phyloP scores from a whole-genome alignment of 2,797 vertebrate genomes.

The Pseudochromis fuscus region DNA sequence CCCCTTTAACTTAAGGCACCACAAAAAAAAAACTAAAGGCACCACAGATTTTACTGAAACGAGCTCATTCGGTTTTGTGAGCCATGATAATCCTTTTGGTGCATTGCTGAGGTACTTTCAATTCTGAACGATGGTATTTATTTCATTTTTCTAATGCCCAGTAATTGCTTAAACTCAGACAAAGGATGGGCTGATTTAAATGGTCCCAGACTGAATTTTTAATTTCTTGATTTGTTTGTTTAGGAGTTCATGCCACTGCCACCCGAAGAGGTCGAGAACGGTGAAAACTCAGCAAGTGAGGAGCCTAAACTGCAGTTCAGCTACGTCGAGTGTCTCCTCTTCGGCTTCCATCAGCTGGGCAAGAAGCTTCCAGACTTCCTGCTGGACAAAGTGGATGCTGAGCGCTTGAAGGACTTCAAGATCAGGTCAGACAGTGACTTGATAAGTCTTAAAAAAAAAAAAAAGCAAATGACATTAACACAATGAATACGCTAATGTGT shows the following conservation, averaged over 20 bases:
- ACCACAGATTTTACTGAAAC: no score
- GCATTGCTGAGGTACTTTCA: no score
- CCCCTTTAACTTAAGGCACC: no score
- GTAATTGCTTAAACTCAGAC: background rate
- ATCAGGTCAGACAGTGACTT: slow-evolving; percentile 86
- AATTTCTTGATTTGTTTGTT: background rate
- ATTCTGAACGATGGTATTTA: background rate
- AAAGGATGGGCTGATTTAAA: background rate
- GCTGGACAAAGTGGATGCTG: slow-evolving; percentile 94
- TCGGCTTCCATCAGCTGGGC: slow-evolving; percentile 96
- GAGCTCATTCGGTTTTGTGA: no score
- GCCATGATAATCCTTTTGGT: no score
- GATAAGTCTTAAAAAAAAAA: no score
- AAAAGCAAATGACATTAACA: no score
- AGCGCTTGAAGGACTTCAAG: slow-evolving; percentile 98
- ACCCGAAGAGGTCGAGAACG: slow-evolving; percentile 96
- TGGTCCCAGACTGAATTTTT: background rate
- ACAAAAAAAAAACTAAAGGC: no score
- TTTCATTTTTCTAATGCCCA: background rate
- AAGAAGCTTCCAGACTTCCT: slow-evolving; percentile 98
- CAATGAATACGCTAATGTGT: background rate
- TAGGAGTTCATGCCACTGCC: slow-evolving; percentile 99
- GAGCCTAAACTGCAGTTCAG: slow-evolving; percentile 98
- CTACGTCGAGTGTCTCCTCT: slow-evolving; percentile 97
- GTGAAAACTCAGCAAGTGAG: slow-evolving; percentile 91